Base-by-base conservation (phyloP, 2,113 vertebrate genomes). In the Mola mola region DNA sequence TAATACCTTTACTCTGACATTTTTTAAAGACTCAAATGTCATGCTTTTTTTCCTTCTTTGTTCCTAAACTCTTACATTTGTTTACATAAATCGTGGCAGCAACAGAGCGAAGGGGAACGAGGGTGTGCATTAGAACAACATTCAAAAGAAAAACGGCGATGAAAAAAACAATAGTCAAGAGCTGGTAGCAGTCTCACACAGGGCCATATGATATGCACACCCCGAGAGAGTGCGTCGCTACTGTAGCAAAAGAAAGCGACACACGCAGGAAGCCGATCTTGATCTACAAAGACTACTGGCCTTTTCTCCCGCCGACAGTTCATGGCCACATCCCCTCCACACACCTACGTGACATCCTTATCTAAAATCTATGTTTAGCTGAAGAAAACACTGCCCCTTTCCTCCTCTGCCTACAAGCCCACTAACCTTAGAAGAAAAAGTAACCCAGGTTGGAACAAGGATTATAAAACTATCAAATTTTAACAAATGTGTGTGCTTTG, bases 301-400 rank as follows among this genome's bases (percentile, higher is more conserved):
- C 16, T 25, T 66, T 66, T 42, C 31, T 59, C 20, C 11, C 11
- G 34, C 16, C 28, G 17, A 17, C 13, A 9, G 24, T 53, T 64
- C n/a, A 49, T 29, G 16, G 21, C 44, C 53, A 33, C 47, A 42
- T 43, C 19, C 17, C 33, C 43, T 37, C 5, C 6, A 28, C 40
- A 61, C 51, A 70, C 64, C 56, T 41, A 13, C 57, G 49, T 67
- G 38, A 64, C 75, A 72, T 52, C 29, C 80, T 82, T 89, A 86
- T 82, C 83, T 72, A 4, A 49, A 36, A 72, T 67, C 80, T 82
- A 81, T 83, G 76, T 72, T 75, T 33, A 62, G 56, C 41, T 26
- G 20, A 48, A 67, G 24, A 22, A 55, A 61, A 52, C 49, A 41
- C 8, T 28, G 44, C 6, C 15, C 16, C 5, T 49, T 77, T 59